A percentile compares a stretch with the other conserved stretches of the same genome.
Conservation (phyloP, 2,113 vertebrate species). For the Hydropotes inermis region DNA sequence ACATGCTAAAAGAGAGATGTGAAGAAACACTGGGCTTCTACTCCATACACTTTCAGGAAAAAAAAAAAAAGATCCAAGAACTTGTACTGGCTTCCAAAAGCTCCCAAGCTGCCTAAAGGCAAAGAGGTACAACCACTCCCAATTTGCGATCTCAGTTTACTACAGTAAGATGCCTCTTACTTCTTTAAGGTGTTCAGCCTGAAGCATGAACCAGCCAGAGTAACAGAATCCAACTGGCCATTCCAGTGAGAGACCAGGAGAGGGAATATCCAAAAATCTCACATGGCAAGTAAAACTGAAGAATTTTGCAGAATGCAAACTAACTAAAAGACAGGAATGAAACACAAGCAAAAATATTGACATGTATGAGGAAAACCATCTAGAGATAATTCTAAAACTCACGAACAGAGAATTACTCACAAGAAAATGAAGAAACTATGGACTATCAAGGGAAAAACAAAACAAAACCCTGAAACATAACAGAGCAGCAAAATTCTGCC, state of each 20-base stretch:
- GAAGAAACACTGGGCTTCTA: neutral
- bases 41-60: neutral
- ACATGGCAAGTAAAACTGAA: neutral
- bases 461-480: neutral
- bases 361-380: neutral
- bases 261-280: neutral
- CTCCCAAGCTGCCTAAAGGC: neutral
- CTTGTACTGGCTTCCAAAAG: neutral
- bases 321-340: conserved; percentile 27
- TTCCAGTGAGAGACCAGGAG: neutral
- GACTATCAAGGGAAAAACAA: neutral
- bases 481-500: neutral
- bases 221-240: neutral
- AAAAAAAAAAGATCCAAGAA: neutral
- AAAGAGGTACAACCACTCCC: neutral
- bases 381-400: conserved; percentile 19
- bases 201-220: neutral
- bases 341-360: conserved; percentile 11
- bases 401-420: neutral
- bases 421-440: neutral
- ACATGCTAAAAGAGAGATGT: neutral
- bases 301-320: conserved; percentile 3
- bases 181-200: neutral
- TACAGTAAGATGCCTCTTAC: neutral
- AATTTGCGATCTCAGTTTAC: neutral